phyloP scores from a whole-genome alignment of 2,888 invertebrate species.

The Ennomos quercinarius region DNA sequence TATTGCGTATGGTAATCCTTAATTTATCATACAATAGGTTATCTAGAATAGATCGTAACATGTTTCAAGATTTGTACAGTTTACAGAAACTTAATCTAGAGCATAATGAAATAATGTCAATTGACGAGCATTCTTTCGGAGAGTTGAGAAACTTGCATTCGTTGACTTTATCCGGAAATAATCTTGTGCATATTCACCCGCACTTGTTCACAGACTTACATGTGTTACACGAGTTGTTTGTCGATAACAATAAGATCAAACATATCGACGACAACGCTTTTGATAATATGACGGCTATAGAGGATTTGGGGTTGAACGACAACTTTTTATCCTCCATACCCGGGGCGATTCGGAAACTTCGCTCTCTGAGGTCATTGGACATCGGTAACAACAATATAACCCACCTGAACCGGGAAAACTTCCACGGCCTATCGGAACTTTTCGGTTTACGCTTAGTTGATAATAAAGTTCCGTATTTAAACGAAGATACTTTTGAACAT shows the following conservation, averaged over 20 bases:
- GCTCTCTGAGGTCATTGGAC: constrained; percentile 90
- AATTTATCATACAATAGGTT: constrained; percentile 90
- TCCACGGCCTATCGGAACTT: constrained; percentile 90
- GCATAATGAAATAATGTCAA: constrained; percentile 88
- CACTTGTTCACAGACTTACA: constrained; percentile 89
- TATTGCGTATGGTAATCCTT: constrained; percentile 90
- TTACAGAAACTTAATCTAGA: constrained; percentile 91
- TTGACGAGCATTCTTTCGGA: constrained; percentile 90
- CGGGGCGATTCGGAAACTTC: constrained; percentile 87
- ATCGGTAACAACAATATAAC: constrained; percentile 93
- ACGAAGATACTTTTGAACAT: constrained; percentile 90
- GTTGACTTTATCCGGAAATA: constrained; percentile 90
- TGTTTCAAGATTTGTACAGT: constrained; percentile 90
- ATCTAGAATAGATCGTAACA: constrained; percentile 87
- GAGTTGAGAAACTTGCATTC: constrained; percentile 91
- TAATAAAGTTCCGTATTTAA: constrained; percentile 91
- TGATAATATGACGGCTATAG: constrained; percentile 90
- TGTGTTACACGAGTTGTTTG: constrained; percentile 89
- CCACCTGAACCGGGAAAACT: constrained; percentile 89
- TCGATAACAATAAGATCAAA: constrained; percentile 90
- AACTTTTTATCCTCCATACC: constrained; percentile 89
- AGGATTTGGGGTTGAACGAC: constrained; percentile 90
- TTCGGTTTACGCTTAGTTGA: constrained; percentile 92
- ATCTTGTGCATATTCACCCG: constrained; percentile 87
- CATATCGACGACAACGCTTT: constrained; percentile 89